These are phyloP conservation scores for Drosophila yakuba DNA, from an alignment of 1,140 invertebrate species.

Conservation along the genomic window DNA sequence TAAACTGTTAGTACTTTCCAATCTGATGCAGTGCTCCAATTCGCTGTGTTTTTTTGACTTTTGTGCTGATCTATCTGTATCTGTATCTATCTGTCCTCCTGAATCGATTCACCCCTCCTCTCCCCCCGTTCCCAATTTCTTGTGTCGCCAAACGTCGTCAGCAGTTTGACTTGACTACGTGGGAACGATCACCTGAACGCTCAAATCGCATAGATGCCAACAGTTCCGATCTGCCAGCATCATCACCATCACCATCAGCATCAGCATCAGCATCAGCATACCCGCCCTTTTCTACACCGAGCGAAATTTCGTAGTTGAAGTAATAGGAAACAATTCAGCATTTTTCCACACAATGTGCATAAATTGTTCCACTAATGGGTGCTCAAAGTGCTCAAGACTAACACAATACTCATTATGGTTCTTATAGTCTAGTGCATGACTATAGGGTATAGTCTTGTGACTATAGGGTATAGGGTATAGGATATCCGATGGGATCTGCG, in stretches of 20 bases:
- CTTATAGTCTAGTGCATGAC: background rate
- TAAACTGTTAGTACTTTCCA: background rate
- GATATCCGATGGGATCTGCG: constrained; percentile 7
- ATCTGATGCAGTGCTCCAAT: background rate
- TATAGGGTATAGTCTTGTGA: background rate
- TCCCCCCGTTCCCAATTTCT: background rate
- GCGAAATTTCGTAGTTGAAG: background rate
- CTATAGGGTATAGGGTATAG: constrained; percentile 3
- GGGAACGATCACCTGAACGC: constrained; percentile 20
- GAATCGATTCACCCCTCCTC: background rate
- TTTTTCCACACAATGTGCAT: too few species aligned
- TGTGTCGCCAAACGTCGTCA: background rate
- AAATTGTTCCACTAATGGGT: too few species aligned
- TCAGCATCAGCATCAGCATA: background rate
- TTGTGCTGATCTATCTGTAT: background rate
- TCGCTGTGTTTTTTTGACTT: background rate
- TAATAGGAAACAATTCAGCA: too few species aligned
- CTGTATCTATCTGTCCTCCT: background rate
- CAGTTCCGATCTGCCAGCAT: background rate
- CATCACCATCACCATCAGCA: background rate
- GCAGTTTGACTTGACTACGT: constrained; percentile 5
- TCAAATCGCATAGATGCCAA: constrained; percentile 5
- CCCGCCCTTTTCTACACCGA: background rate
- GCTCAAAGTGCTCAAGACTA: too few species aligned
- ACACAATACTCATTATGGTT: too few species aligned